phyloP scores from a whole-genome alignment of 1,140 invertebrate species.

The Conus ventricosus region DNA sequence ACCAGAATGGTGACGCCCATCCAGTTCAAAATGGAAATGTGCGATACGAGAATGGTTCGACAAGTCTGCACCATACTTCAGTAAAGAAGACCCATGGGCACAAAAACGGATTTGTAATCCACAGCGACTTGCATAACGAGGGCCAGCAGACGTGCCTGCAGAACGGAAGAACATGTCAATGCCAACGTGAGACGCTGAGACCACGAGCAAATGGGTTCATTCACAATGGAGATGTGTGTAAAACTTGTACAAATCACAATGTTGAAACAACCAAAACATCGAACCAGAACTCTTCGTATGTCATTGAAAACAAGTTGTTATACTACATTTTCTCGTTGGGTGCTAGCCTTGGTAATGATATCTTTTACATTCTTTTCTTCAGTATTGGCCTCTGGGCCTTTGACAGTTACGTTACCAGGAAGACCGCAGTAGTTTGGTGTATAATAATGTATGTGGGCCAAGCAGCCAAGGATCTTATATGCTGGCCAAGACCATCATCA shows the following conservation, averaged over 20 bases:
- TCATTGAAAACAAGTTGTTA: conserved; percentile 87
- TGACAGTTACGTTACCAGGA: conserved; percentile 63
- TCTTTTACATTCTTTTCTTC: conserved; percentile 91
- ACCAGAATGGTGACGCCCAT: conserved; percentile 23
- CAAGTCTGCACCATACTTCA: not conserved
- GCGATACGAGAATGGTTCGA: conserved; percentile 9
- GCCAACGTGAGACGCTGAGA: conserved; percentile 5
- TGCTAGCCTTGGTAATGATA: conserved; percentile 89
- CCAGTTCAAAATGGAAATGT: conserved; percentile 15
- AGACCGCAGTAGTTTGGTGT: conserved; percentile 89
- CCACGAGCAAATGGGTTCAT: conserved; percentile 10
- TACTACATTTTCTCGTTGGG: conserved; percentile 90
- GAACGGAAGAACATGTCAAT: conserved; percentile 20
- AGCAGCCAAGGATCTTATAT: conserved; percentile 89
- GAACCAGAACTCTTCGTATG: conserved; percentile 61
- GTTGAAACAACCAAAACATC: not conserved
- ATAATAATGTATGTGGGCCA: conserved; percentile 85
- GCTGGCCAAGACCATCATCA: conserved; percentile 83
- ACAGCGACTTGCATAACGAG: conserved; percentile 4
- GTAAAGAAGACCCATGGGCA: not conserved
- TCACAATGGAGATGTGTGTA: conserved; percentile 10
- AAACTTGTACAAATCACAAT: not conserved
- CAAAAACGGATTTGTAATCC: conserved; percentile 11
- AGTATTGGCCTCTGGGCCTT: conserved; percentile 95
- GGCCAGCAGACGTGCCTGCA: not conserved